Base-by-base conservation (phyloP, 2,797 vertebrate genomes). In the Hylomyscus alleni region DNA sequence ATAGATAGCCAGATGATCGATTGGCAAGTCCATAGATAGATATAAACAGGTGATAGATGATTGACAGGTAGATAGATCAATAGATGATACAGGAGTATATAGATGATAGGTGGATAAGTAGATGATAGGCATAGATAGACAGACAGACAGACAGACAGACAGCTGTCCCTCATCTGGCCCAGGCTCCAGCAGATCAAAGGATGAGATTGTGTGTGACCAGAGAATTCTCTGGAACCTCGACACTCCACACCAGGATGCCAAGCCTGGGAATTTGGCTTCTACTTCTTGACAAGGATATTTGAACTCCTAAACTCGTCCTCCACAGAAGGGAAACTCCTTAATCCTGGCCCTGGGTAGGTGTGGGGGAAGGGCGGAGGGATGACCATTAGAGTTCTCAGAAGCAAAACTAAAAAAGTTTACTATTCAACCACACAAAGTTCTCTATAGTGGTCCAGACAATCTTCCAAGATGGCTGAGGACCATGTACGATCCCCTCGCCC, bases 291-390 rank as follows among this genome's bases (percentile, higher is more conserved):
- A 40, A 20, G 37, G n/a, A 81, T 17, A 20, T 37, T 37, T 67
- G 54, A 58, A 31, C 47, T 78, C 50, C 60, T 14, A 72, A 80
- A 67, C n/a, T 52, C 90, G 37, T 80, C 50, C 40, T 75, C 69
- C 4, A 1, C 13, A 4, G 76, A 94, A 92, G 19, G 50, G 26
- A 34, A 76, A 72, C 50, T 92, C 5, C 17, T 80, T 11, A 72
- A 22, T 44, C 22, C 7, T 91, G 29, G 34, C 72, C 56, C n/a
- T 54, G 19, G 15, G n/a, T 14, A 73, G 67, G n/a, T 11, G 13
- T 13, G 52, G 56, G 0, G 26, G 58, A n/a, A n/a, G n/a, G n/a
- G n/a, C n/a, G n/a, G n/a, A n/a, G 11, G 14, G 7, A 1, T 54
- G 34, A 56, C 22, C 67, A 19, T 29, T 87, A 56, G 50, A 14